Percentiles rank a stretch among this genome's conserved stretches.
These are phyloP conservation scores for Diachasma alloeum DNA, from an alignment of 1,140 invertebrate species.

Conservation along the genomic window DNA sequence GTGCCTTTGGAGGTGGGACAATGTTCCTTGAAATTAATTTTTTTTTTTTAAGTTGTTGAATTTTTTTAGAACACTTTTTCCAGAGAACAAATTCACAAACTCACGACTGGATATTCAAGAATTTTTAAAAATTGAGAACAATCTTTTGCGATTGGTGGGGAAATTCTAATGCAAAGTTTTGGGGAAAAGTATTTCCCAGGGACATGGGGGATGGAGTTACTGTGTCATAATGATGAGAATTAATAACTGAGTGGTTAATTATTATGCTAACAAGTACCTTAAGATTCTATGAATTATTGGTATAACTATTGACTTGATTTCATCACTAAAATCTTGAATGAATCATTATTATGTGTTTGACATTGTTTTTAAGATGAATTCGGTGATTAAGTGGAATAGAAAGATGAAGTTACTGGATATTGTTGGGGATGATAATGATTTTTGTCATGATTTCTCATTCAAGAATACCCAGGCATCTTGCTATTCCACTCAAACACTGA, in stretches of 20 bases:
- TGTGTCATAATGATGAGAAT: constrained; percentile 22
- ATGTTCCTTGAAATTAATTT: background rate
- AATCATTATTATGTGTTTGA: constrained; percentile 14
- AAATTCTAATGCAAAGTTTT: background rate
- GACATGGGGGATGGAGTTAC: no score
- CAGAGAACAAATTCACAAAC: constrained; percentile 11
- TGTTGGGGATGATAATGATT: constrained; percentile 56
- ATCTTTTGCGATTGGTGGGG: background rate
- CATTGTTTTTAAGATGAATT: constrained; percentile 13
- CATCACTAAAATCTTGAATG: constrained; percentile 43
- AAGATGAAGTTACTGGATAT: background rate
- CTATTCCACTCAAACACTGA: constrained; percentile 23
- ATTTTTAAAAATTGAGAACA: constrained; percentile 19
- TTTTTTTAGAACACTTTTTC: constrained; percentile 7
- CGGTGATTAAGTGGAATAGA: background rate
- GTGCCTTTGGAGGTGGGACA: background rate
- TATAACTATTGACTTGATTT: constrained; percentile 57
- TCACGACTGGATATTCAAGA: no score
- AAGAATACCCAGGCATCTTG: constrained; percentile 17
- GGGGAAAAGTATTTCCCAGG: no score
- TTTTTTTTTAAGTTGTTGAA: background rate
- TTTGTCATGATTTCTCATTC: no score
- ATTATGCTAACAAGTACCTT: constrained; percentile 37
- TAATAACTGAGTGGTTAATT: constrained; percentile 49
- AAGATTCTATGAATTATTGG: constrained; percentile 50